phyloP scores from a whole-genome alignment of 64 coral and sea anemone genomes.

The Pachyseris speciosa region DNA sequence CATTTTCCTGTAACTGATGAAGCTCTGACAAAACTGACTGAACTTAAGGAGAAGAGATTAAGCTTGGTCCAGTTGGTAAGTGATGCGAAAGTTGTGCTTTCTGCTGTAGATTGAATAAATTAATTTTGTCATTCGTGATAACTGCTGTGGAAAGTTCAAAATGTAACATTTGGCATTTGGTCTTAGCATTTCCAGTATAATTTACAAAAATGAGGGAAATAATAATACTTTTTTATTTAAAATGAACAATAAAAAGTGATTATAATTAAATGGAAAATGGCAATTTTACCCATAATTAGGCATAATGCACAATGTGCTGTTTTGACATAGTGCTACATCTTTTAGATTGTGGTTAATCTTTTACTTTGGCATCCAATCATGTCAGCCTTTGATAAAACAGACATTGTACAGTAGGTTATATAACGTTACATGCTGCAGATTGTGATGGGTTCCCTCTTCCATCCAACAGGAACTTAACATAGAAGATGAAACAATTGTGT shows the following conservation, averaged over 20 bases:
- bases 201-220: no score
- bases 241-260: no score
- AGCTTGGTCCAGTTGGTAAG: slow-evolving; percentile 95
- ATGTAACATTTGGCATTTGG: no score
- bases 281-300: neutral
- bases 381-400: no score
- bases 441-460: neutral
- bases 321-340: no score
- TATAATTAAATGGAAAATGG: no score
- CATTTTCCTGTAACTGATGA: slow-evolving; percentile 87
- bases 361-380: no score
- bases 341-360: no score
- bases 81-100: neutral
- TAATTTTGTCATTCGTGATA: no score
- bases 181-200: no score
- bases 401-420: neutral
- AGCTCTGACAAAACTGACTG: slow-evolving; percentile 63
- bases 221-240: no score
- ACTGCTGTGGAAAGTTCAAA: no score
- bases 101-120: neutral
- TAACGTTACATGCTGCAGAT: neutral
- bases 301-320: neutral
- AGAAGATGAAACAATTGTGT: slow-evolving; percentile 77
- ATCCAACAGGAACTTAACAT: slow-evolving; percentile 74
- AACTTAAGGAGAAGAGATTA: slow-evolving; percentile 76